Conservation (phyloP, 2,888 invertebrate genomes). For the Harpalus rufipes region DNA sequence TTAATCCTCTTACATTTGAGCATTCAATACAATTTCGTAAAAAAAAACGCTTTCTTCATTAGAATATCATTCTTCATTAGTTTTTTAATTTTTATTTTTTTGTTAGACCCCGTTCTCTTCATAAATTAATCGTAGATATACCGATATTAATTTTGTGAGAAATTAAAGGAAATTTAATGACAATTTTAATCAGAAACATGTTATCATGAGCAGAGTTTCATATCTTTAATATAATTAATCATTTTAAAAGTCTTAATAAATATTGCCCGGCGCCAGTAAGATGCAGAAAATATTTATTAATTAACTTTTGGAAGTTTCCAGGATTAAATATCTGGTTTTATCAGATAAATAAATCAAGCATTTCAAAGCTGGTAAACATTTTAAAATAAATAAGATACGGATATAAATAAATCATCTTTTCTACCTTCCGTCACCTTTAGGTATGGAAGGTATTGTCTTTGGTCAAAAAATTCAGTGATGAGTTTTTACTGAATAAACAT, state of each 20-base stretch:
- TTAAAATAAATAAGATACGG: too few relatives aligned
- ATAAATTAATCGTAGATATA: not conserved
- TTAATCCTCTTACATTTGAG: slow-evolving; percentile 25
- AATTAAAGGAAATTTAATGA: not conserved
- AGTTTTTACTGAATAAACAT: too few relatives aligned
- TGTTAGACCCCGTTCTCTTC: not conserved
- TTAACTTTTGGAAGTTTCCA: not conserved
- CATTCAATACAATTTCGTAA: slow-evolving; percentile 10
- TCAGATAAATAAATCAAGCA: too few relatives aligned
- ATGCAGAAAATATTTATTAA: not conserved
- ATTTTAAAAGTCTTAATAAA: not conserved
- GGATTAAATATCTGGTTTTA: too few relatives aligned
- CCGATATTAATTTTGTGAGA: not conserved
- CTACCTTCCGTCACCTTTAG: too few relatives aligned
- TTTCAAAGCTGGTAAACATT: too few relatives aligned
- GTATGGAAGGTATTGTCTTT: too few relatives aligned
- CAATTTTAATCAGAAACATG: not conserved
- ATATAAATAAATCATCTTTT: too few relatives aligned
- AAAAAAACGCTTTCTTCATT: slow-evolving; percentile 24
- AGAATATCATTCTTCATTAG: slow-evolving; percentile 7
- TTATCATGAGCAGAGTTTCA: not conserved
- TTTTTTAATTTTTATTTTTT: too few relatives aligned
- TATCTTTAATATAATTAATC: not conserved
- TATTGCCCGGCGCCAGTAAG: not conserved
- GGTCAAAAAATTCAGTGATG: too few relatives aligned